Evolutionary conservation across 2,888 invertebrate genomes (phyloP).

Genomic region (Ophion slaviceki): DNA sequence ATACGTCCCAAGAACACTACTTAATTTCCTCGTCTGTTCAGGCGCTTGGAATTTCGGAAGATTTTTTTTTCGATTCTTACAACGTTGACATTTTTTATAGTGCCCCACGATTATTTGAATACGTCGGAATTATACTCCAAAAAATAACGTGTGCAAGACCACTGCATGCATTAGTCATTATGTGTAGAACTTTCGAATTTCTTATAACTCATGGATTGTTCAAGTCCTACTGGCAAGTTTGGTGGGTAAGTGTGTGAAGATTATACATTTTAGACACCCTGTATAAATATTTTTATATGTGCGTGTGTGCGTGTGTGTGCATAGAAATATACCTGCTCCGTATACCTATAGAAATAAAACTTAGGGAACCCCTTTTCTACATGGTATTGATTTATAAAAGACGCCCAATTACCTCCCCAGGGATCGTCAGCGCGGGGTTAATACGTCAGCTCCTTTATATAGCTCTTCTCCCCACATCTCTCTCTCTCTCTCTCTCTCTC

Average conservation of each 20-base stretch:
- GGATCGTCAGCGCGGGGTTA: constrained; percentile 63
- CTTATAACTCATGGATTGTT: no score
- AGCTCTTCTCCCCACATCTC: constrained; percentile 42
- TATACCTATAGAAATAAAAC: constrained; percentile 64
- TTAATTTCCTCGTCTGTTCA: no score
- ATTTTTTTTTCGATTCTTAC: no score
- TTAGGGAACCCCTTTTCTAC: constrained; percentile 66
- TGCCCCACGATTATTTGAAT: no score
- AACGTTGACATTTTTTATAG: no score
- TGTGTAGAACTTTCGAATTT: no score
- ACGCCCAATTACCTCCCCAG: constrained; percentile 69
- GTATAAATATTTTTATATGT: not conserved
- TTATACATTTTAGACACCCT: constrained; percentile 21
- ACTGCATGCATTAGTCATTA: no score
- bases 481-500: constrained; percentile 30
- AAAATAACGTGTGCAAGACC: no score
- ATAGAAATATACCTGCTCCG: constrained; percentile 53
- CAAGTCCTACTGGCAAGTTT: no score
- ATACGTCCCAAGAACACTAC: not conserved
- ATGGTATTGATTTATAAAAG: constrained; percentile 77
- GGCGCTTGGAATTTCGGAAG: no score
- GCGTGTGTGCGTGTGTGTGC: not conserved
- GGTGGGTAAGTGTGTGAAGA: not conserved
- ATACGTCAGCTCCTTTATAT: constrained; percentile 62
- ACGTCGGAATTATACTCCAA: no score